Conservation (phyloP, 2,113 vertebrate genomes). For the Macquaria ambigua region DNA sequence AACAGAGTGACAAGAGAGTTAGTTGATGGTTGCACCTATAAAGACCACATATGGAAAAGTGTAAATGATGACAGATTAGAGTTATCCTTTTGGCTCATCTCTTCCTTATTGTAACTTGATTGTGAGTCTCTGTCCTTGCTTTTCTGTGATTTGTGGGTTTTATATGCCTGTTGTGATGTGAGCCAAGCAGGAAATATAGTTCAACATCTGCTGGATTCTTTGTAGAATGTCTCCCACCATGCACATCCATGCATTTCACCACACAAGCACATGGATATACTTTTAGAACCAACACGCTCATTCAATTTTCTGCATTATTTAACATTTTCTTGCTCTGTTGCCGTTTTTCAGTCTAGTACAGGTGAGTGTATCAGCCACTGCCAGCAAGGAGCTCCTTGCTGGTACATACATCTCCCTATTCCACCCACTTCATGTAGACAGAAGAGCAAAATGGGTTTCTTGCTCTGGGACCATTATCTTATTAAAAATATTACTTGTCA, state of each 20-base stretch:
- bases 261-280: slow-evolving; percentile 32
- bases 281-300: slow-evolving; percentile 22
- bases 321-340: slow-evolving; percentile 44
- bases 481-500: slow-evolving; percentile 46
- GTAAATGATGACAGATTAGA: not conserved
- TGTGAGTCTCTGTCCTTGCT: slow-evolving; percentile 15
- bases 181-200: slow-evolving; percentile 44
- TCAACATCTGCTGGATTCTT: slow-evolving; percentile 59
- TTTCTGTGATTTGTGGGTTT: slow-evolving; percentile 33
- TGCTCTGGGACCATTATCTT: slow-evolving; percentile 29
- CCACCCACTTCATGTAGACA: slow-evolving; percentile 30
- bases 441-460: slow-evolving; percentile 23
- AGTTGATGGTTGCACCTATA: not conserved
- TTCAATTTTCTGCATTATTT: slow-evolving; percentile 67
- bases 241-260: slow-evolving; percentile 26
- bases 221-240: slow-evolving; percentile 4
- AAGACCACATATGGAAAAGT: not conserved
- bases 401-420: slow-evolving; percentile 30
- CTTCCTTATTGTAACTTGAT: slow-evolving; percentile 1
- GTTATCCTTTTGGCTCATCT: slow-evolving; percentile 7
- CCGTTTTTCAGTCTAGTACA: slow-evolving; percentile 37
- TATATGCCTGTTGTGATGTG: slow-evolving; percentile 23
- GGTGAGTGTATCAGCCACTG: slow-evolving; percentile 36
- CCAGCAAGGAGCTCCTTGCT: slow-evolving; percentile 18
- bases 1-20: not conserved